These are phyloP conservation scores for Acleris cristana DNA, from an alignment of 2,888 invertebrate genomes.

Conservation along the genomic window DNA sequence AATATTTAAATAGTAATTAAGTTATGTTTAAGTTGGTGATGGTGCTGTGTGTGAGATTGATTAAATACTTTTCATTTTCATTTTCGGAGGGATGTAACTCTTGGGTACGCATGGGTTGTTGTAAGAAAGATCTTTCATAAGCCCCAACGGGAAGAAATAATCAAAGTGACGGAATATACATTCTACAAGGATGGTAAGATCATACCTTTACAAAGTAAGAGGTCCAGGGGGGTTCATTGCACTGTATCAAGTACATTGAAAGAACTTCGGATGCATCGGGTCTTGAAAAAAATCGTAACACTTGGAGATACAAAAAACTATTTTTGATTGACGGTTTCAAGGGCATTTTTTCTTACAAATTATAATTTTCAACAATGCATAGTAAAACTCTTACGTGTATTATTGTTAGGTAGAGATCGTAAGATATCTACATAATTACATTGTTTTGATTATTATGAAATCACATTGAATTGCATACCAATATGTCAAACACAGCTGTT, in stretches of 20 bases:
- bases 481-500: slow-evolving; percentile 19
- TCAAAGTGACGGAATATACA: no score
- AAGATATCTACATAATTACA: no score
- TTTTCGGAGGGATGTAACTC: no score
- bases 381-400: neutral
- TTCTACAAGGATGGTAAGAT: neutral
- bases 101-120: no score
- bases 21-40: no score
- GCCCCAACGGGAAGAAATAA: no score
- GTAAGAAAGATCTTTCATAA: no score
- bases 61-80: no score
- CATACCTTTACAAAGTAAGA: slow-evolving; percentile 34
- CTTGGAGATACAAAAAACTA: slow-evolving; percentile 13
- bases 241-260: slow-evolving; percentile 24
- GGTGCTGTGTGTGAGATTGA: no score
- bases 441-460: neutral
- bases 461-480: neutral
- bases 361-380: neutral
- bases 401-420: no score
- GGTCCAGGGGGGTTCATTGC: slow-evolving; percentile 31
- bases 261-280: slow-evolving; percentile 27
- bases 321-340: slow-evolving; percentile 22
- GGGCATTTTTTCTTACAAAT: slow-evolving; percentile 29
- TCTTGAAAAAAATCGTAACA: slow-evolving; percentile 13
- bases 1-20: no score